Percentiles rank a stretch among this genome's conserved stretches.
Conservation (phyloP, 37 sponge, comb jelly and placozoan genomes). For the Eunapius fragilis region DNA sequence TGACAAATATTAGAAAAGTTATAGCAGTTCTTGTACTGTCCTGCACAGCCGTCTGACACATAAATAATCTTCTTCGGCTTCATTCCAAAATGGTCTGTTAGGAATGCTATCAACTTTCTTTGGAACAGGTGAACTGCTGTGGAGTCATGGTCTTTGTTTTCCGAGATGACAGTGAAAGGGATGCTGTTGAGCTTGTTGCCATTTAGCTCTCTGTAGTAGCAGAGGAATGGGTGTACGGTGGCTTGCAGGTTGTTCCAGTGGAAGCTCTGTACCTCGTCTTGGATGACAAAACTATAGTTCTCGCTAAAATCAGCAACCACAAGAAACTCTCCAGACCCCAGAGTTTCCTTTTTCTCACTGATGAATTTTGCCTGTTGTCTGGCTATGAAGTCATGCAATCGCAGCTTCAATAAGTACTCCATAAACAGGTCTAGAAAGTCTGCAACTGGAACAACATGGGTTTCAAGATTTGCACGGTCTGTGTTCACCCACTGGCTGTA, state of each 20-base stretch:
- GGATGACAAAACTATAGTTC: conserved; percentile 63
- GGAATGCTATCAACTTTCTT: conserved; percentile 44
- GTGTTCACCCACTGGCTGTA: conserved; percentile 37
- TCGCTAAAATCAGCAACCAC: conserved; percentile 52
- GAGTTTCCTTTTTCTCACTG: conserved; percentile 11
- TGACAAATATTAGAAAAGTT: conserved; percentile 15
- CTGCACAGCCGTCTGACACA: conserved; percentile 55
- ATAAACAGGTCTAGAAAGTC: conserved; percentile 27
- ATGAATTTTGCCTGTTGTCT: conserved; percentile 36
- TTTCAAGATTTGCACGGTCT: conserved; percentile 27
- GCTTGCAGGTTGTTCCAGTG: conserved; percentile 72
- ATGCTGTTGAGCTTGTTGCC: conserved; percentile 27
- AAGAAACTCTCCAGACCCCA: conserved; percentile 29
- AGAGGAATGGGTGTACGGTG: conserved; percentile 62
- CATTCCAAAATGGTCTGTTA: conserved; percentile 4
- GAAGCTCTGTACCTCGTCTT: conserved; percentile 59
- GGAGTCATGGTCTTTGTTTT: conserved; percentile 50
- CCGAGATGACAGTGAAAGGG: conserved; percentile 41
- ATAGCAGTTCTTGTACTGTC: conserved; percentile 10
- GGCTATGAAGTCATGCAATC: conserved; percentile 38
- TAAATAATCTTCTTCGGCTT: conserved; percentile 25
- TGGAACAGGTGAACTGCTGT: conserved; percentile 43
- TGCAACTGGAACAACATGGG: conserved; percentile 2
- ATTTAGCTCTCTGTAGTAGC: conserved; percentile 13
- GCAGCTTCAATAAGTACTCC: conserved; percentile 18